Evolutionary conservation across 2,888 invertebrate species (phyloP), one percentile per base, ranked within the genome.

Genomic region (Hirtodrosophila trivittata): DNA sequence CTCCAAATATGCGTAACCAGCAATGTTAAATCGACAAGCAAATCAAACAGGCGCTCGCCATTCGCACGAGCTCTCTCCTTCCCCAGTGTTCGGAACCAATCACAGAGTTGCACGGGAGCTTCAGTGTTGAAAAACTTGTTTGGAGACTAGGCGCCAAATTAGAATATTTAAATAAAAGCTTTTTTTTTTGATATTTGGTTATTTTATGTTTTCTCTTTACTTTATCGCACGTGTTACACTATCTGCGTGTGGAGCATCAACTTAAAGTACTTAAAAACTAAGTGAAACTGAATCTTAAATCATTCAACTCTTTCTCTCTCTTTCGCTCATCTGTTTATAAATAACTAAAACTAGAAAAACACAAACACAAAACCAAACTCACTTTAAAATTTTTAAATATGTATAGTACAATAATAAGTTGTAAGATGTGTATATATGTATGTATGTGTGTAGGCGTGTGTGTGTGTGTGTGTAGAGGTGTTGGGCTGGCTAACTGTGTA

Each of bases 321-420:
- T 57, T 41, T 39, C 46, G 51, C 45, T 49, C 28, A 33, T 39
- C 12, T 54, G 37, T 66, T 57, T 66, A 86, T 82, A 86, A 82
- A 82, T 82, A 82, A 84, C 65, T 82, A 86, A 77, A 86, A 77
- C 78, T 86, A 86, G 38, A 69, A 84, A 71, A 82, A 82, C 85
- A 82, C 85, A 81, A 80, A 80, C 77, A 76, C 77, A 83, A 66
- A 80, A 78, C 66, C 74, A 69, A 74, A 68, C 60, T 66, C 63
- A 66, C 55, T 75, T 75, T 35, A 52, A 60, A 51, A 56, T 49
- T 51, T 69, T 50, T 49, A 73, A 67, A 62, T 73, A 56, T 56
- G 63, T 60, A 64, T 54, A 59, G 63, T 57, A 49, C 52, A 66
- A 52, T 47, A n/a, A 42, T 59, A 54, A 52, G 38, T 62, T 62